Evolutionary conservation across 1,140 invertebrate species (phyloP).

Genomic region (Ips nitidus): DNA sequence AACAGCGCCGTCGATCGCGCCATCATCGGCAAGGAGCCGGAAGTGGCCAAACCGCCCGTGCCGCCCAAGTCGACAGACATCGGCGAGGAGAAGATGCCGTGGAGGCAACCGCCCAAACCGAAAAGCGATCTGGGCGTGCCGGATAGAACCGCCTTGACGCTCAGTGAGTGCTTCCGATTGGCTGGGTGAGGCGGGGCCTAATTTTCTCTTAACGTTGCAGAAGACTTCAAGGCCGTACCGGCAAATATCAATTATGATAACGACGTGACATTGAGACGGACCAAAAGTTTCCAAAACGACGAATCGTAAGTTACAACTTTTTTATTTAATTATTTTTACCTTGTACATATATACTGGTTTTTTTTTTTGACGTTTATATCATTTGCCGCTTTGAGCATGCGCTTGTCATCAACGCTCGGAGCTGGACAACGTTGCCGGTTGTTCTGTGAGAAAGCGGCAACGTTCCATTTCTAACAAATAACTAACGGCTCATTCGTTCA

Average conservation of each 20-base stretch:
- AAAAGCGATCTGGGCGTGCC: slow-evolving; percentile 45
- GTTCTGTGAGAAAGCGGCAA: too few relatives aligned
- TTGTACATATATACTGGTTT: too few relatives aligned
- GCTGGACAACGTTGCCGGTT: not conserved
- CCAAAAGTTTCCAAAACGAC: slow-evolving; percentile 46
- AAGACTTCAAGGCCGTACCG: slow-evolving; percentile 23
- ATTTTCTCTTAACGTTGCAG: slow-evolving; percentile 29
- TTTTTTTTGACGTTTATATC: too few relatives aligned
- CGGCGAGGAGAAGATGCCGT: slow-evolving; percentile 55
- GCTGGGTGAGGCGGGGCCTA: not conserved
- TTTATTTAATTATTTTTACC: too few relatives aligned
- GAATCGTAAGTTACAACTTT: slow-evolving; percentile 42
- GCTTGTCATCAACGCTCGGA: slow-evolving; percentile 9
- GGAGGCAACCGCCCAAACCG: slow-evolving; percentile 56
- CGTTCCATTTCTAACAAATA: not conserved
- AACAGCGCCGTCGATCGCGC: slow-evolving; percentile 36
- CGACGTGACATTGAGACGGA: slow-evolving; percentile 44
- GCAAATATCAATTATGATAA: slow-evolving; percentile 42
- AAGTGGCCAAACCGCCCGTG: slow-evolving; percentile 23
- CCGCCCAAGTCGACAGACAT: slow-evolving; percentile 37
- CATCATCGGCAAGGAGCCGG: slow-evolving; percentile 30
- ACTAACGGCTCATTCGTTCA: not conserved
- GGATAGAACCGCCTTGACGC: slow-evolving; percentile 49
- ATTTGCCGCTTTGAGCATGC: too few relatives aligned
- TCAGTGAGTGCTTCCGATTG: slow-evolving; percentile 45